Evolutionary conservation across 1,140 invertebrate species (phyloP).

Genomic region (Hyphantria cunea): DNA sequence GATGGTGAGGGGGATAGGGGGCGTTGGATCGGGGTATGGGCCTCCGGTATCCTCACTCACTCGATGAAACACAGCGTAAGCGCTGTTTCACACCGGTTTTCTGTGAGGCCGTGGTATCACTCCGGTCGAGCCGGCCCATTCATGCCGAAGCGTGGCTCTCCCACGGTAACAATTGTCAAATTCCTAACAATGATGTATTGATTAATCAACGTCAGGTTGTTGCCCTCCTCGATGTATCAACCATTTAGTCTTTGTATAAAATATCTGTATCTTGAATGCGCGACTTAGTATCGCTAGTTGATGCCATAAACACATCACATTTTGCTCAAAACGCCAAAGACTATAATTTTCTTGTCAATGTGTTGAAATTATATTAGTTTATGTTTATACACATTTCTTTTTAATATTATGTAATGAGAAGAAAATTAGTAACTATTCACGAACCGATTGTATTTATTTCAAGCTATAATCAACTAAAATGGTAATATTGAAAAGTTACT

Average conservation of each 20-base stretch:
- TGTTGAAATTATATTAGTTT: conserved; percentile 31
- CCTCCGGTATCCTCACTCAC: no score
- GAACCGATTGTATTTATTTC: conserved; percentile 21
- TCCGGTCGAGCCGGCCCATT: no score
- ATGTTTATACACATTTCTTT: no score
- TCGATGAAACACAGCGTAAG: no score
- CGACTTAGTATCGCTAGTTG: conserved; percentile 66
- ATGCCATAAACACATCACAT: conserved; percentile 66
- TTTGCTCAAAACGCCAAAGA: conserved; percentile 79
- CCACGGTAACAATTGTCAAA: not conserved
- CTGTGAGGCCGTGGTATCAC: no score
- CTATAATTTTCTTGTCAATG: conserved; percentile 42
- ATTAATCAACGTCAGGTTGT: no score
- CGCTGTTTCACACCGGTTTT: no score
- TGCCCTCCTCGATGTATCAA: conserved; percentile 1
- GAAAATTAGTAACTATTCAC: not conserved
- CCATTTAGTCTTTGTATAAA: conserved; percentile 19
- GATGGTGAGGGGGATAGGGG: no score
- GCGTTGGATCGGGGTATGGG: no score
- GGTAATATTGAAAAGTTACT: conserved; percentile 14
- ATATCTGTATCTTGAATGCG: conserved; percentile 38
- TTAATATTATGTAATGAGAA: conserved; percentile 4
- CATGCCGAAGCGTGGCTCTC: no score
- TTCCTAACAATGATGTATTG: no score
- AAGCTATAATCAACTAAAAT: conserved; percentile 4